These are phyloP conservation scores for Bombus affinis DNA, from an alignment of 1,140 invertebrate genomes.

Conservation along the genomic window DNA sequence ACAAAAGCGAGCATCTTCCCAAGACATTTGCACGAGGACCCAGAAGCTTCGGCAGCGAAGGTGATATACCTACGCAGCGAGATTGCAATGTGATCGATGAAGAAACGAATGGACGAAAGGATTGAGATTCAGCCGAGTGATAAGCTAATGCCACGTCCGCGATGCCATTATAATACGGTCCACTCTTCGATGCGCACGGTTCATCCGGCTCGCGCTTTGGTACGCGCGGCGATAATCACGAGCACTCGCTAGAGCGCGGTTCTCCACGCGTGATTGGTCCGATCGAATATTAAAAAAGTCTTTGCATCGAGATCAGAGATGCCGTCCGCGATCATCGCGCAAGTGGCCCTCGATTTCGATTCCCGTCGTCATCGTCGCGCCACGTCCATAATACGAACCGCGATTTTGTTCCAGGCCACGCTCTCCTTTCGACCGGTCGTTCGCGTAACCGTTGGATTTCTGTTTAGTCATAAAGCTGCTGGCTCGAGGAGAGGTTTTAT, in stretches of 20 bases:
- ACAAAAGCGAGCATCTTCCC: conserved; percentile 34
- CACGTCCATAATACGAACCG: neutral
- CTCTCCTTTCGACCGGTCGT: conserved; percentile 2
- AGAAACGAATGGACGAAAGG: conserved; percentile 60
- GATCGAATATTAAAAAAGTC: conserved; percentile 57
- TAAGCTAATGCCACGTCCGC: conserved; percentile 71
- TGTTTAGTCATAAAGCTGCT: conserved; percentile 12
- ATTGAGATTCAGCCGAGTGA: conserved; percentile 65
- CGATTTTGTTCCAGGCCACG: neutral
- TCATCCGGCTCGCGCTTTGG: conserved; percentile 7
- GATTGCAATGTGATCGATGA: conserved; percentile 60
- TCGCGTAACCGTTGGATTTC: neutral
- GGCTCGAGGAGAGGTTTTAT: neutral
- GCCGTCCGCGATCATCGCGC: conserved; percentile 34
- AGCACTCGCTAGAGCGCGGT: conserved; percentile 20
- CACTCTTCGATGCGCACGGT: conserved; percentile 47
- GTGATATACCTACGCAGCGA: conserved; percentile 59
- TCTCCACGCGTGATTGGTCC: conserved; percentile 52
- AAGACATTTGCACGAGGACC: conserved; percentile 56
- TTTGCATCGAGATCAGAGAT: conserved; percentile 57
- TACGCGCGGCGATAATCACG: conserved; percentile 50
- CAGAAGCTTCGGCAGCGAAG: conserved; percentile 54
- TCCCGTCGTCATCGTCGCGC: conserved; percentile 35
- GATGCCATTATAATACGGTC: conserved; percentile 70
- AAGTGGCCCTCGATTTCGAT: conserved; percentile 51